Percentiles rank a stretch among this genome's conserved stretches.
Evolutionary conservation across 2,113 vertebrate species (phyloP).

Genomic region (Nycticryphes semicollaris): DNA sequence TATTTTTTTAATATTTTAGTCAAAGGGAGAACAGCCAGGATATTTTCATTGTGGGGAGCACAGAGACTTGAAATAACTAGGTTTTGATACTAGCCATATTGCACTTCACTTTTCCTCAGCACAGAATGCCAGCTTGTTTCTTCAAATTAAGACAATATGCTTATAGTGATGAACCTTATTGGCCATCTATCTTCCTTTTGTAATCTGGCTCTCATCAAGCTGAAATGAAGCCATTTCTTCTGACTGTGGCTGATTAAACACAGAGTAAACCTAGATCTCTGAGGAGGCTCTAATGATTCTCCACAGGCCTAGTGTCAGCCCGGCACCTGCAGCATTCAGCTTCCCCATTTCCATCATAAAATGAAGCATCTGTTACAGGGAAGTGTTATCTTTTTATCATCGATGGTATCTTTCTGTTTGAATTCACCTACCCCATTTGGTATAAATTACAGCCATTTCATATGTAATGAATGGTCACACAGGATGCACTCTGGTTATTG

Average conservation of each 20-base stretch:
- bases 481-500: conserved; percentile 57
- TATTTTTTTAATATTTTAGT: conserved; percentile 13
- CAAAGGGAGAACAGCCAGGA: conserved; percentile 32
- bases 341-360: conserved; percentile 78
- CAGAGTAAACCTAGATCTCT: conserved; percentile 77
- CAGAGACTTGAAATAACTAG: conserved; percentile 17
- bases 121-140: conserved; percentile 63
- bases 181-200: conserved; percentile 71
- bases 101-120: conserved; percentile 65
- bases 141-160: conserved; percentile 77
- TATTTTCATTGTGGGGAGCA: conserved; percentile 8
- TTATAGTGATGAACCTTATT: conserved; percentile 63
- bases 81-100: conserved; percentile 35
- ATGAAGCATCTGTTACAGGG: conserved; percentile 81
- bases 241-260: conserved; percentile 92
- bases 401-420: conserved; percentile 68
- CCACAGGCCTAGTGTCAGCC: conserved; percentile 76
- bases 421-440: conserved; percentile 76
- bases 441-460: conserved; percentile 75
- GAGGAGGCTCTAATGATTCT: conserved; percentile 77
- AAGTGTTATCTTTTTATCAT: conserved; percentile 72
- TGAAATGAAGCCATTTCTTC: conserved; percentile 90
- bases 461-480: conserved; percentile 72
- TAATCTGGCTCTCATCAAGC: conserved; percentile 74
- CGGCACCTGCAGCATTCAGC: conserved; percentile 86